Evolutionary conservation across 2,888 invertebrate genomes (phyloP), one percentile per base, ranked within the genome.

Genomic region (Linhomoeus sp.): DNA sequence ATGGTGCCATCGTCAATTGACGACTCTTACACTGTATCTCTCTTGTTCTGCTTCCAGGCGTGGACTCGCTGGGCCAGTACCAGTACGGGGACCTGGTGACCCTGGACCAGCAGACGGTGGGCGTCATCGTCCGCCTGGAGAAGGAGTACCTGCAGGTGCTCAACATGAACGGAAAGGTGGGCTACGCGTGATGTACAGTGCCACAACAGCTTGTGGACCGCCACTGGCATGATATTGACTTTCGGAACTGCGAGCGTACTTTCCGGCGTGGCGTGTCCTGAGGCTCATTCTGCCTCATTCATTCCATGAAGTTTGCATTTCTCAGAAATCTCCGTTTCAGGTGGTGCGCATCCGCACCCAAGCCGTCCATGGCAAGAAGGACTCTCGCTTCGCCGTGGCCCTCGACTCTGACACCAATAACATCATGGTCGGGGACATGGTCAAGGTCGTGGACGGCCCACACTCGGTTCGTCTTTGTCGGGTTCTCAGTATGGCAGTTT

Each of bases 1-100:
- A n/a, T n/a, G n/a, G n/a, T n/a, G n/a, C n/a, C n/a, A n/a, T n/a
- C n/a, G n/a, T n/a, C n/a, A n/a, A n/a, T n/a, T n/a, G n/a, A n/a
- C n/a, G n/a, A n/a, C n/a, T n/a, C n/a, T n/a, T n/a, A n/a, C n/a
- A n/a, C n/a, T n/a, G n/a, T n/a, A n/a, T n/a, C 29, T 9, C 29
- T 29, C 7, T 9, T 29, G 5, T 29, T 5, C 29, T 12, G 29
- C 29, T 5, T 29, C 7, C 12, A 29, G 29, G 97, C 38, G 94
- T 97, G 0, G 97, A 97, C 67, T 84, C 88, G 5, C 73, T 92
- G 37, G 97, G 97, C 0, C 92, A 94, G 71, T 97, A 87, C 69
- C 90, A 94, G 68, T 94, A 88, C 82, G 94, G 94, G 15, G 94
- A 97, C 68, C 74, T 97, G 60, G 92, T 97, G 0, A 85, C 87